These are phyloP conservation scores for Lepidochrysops patricia DNA, from an alignment of 2,888 invertebrate genomes.

Conservation along the genomic window DNA sequence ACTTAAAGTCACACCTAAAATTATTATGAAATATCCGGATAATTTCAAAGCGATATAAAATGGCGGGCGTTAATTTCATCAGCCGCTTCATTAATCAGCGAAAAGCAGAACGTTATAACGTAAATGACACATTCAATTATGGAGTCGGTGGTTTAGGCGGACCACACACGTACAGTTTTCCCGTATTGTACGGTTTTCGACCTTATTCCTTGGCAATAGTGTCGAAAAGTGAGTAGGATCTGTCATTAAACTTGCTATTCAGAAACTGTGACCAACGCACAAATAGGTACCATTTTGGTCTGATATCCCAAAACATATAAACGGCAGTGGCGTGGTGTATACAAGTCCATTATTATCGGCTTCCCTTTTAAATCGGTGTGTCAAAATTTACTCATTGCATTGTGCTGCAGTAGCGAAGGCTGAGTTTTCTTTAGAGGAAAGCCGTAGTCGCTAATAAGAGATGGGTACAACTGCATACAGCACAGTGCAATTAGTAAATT, in stretches of 20 bases:
- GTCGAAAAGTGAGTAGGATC: no score
- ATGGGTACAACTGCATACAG: no score
- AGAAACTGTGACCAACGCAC: background rate
- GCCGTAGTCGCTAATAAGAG: no score
- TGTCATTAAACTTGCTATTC: background rate
- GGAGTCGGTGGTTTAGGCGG: background rate
- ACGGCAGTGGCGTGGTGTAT: no score
- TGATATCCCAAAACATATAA: background rate
- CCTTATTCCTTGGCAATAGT: no score
- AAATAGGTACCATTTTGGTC: background rate
- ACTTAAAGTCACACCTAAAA: background rate
- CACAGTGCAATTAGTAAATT: no score
- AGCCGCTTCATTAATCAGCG: background rate
- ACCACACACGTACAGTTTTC: background rate
- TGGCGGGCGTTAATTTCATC: conserved; percentile 6
- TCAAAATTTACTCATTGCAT: no score
- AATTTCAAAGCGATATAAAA: background rate
- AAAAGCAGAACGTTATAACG: background rate
- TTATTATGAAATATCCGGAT: background rate
- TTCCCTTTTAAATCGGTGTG: no score
- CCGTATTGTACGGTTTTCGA: no score
- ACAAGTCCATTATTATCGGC: no score
- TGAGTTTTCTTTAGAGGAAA: no score
- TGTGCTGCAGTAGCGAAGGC: no score
- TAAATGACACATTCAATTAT: background rate